Percentiles rank a stretch among this genome's conserved stretches.
Evolutionary conservation across 2,888 invertebrate genomes (phyloP).

Genomic region (Lomographa bimaculata): DNA sequence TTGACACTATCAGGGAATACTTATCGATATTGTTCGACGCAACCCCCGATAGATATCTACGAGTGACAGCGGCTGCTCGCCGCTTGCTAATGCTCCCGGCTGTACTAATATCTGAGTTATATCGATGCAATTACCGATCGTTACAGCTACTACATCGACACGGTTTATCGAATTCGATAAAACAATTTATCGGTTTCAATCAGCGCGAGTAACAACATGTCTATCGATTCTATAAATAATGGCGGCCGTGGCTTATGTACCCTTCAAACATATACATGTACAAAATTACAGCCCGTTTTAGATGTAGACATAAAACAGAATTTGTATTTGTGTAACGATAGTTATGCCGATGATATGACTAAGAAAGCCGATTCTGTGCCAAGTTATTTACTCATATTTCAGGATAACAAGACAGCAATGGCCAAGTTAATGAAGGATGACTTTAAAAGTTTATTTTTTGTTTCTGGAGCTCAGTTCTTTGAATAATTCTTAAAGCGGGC

Average conservation of each 20-base stretch:
- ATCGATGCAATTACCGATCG: slow-evolving; percentile 20
- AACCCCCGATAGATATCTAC: slow-evolving; percentile 40
- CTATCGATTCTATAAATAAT: slow-evolving; percentile 27
- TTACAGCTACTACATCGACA: slow-evolving; percentile 13
- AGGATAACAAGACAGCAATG: slow-evolving; percentile 13
- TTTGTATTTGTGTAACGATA: slow-evolving; percentile 6
- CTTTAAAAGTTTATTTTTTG: slow-evolving; percentile 6
- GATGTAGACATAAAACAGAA: slow-evolving; percentile 13
- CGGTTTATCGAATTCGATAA: slow-evolving; percentile 24
- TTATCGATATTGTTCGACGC: slow-evolving; percentile 41
- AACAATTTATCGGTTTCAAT: slow-evolving; percentile 29
- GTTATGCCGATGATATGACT: slow-evolving; percentile 15
- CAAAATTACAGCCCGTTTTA: slow-evolving; percentile 14
- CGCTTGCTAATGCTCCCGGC: slow-evolving; percentile 32
- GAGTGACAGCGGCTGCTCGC: slow-evolving; percentile 37
- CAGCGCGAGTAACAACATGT: slow-evolving; percentile 24
- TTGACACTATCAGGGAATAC: slow-evolving; percentile 35
- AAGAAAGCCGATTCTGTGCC: slow-evolving; percentile 15
- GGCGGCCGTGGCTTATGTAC: slow-evolving; percentile 15
- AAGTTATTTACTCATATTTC: slow-evolving; percentile 14
- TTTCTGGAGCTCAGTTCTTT: slow-evolving; percentile 14
- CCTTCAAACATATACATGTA: slow-evolving; percentile 16
- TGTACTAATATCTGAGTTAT: slow-evolving; percentile 22
- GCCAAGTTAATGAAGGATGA: slow-evolving; percentile 7
- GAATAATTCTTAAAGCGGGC: slow-evolving; percentile 24